A percentile compares a stretch with the other conserved stretches of the same genome.
Conservation (phyloP, 2,113 vertebrate species). For the Plotosus lineatus region DNA sequence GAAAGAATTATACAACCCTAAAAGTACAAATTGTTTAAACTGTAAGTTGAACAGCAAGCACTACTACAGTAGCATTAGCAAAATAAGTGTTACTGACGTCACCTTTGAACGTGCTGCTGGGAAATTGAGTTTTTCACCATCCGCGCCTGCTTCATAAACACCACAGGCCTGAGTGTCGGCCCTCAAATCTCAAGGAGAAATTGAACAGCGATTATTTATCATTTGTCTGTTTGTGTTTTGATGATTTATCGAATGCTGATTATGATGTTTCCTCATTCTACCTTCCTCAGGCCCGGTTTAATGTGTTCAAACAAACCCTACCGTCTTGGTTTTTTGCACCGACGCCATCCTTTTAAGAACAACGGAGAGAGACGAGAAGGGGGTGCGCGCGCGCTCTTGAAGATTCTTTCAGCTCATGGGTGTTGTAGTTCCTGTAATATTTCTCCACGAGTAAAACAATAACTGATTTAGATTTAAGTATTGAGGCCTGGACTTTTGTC, state of each 20-base stretch:
- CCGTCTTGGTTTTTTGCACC: constrained; percentile 73
- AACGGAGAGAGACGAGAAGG: constrained; percentile 66
- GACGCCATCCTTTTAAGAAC: constrained; percentile 80
- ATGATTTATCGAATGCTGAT: constrained; percentile 51
- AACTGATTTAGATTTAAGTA: no score
- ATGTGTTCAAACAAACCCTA: constrained; percentile 69
- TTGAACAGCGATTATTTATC: constrained; percentile 36
- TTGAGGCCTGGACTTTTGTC: neutral
- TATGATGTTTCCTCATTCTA: constrained; percentile 57
- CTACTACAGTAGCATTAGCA: constrained; percentile 64
- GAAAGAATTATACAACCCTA: constrained; percentile 13
- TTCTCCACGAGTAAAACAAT: neutral
- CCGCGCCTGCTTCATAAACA: constrained; percentile 59
- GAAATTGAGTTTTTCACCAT: constrained; percentile 67
- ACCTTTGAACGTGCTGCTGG: constrained; percentile 63
- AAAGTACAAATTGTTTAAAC: no score
- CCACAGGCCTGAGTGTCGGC: constrained; percentile 67
- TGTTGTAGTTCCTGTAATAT: constrained; percentile 62
- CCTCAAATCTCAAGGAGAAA: neutral
- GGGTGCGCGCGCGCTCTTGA: constrained; percentile 41
- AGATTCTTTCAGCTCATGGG: constrained; percentile 51
- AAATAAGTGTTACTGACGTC: constrained; percentile 45
- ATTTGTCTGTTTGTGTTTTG: constrained; percentile 58
- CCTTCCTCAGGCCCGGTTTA: constrained; percentile 61
- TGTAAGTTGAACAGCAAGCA: no score